Evolutionary conservation across 2,888 invertebrate genomes (phyloP).

Genomic region (Incurvaria masculella): DNA sequence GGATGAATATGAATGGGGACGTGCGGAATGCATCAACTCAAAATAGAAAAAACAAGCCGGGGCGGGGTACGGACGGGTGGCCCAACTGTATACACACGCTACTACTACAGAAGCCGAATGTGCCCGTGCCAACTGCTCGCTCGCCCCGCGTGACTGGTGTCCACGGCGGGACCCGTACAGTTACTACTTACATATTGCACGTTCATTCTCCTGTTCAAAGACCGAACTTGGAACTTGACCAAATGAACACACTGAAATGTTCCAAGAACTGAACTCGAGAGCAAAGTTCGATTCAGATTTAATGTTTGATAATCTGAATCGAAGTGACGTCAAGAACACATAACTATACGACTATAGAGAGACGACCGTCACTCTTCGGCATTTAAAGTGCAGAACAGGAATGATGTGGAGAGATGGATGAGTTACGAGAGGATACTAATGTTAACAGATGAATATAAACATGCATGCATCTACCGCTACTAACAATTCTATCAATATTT

Average conservation of each 20-base stretch:
- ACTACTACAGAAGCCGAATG: constrained; percentile 4
- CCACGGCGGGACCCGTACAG: too few species aligned
- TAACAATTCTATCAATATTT: too few species aligned
- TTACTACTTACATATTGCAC: too few species aligned
- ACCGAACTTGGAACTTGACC: too few species aligned
- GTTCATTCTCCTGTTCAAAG: too few species aligned
- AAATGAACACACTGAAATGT: too few species aligned
- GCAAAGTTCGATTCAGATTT: too few species aligned
- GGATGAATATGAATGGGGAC: constrained; percentile 59
- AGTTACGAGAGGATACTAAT: neutral
- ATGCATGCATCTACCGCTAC: too few species aligned
- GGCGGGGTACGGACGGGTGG: constrained; percentile 4
- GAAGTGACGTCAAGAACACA: neutral
- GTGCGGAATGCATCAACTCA: constrained; percentile 55
- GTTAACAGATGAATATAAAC: too few species aligned
- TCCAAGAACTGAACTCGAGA: too few species aligned
- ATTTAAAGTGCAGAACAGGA: constrained; percentile 43
- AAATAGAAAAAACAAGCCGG: constrained; percentile 33
- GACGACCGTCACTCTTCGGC: constrained; percentile 52
- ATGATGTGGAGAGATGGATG: constrained; percentile 41
- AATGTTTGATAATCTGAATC: too few species aligned
- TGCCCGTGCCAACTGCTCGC: constrained; percentile 9
- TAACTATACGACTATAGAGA: constrained; percentile 31
- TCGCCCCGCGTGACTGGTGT: constrained; percentile 4
- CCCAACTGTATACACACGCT: neutral